Conservation (phyloP, 2,888 invertebrate species). For the Spisula subtruncata region DNA sequence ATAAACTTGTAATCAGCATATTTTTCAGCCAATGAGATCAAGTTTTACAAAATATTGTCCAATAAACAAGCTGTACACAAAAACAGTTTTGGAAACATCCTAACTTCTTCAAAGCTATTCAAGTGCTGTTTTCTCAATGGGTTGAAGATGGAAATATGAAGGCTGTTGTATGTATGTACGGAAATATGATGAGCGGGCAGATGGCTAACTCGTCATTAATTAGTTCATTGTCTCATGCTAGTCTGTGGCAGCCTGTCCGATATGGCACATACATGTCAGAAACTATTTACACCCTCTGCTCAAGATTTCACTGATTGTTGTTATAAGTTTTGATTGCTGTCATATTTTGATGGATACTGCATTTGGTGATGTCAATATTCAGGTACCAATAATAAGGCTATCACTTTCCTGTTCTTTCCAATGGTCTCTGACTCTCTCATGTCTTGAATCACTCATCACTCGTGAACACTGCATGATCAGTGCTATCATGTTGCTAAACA, state of each 20-base stretch:
- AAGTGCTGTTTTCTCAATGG: too few relatives aligned
- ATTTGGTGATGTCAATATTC: not conserved
- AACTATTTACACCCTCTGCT: not conserved
- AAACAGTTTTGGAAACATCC: too few relatives aligned
- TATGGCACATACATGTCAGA: constrained; percentile 13
- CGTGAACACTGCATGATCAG: constrained; percentile 13
- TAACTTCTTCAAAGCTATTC: too few relatives aligned
- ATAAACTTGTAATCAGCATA: too few relatives aligned
- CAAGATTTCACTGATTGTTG: constrained; percentile 8
- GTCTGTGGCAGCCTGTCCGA: not conserved
- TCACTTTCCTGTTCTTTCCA: not conserved
- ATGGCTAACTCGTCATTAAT: not conserved
- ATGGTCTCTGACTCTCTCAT: not conserved
- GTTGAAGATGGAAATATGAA: too few relatives aligned
- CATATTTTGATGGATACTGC: constrained; percentile 19
- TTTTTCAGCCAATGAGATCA: too few relatives aligned
- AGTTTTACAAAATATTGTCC: too few relatives aligned
- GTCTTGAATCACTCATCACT: not conserved
- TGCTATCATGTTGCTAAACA: constrained; percentile 35
- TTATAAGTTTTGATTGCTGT: constrained; percentile 17
- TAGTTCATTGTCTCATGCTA: not conserved
- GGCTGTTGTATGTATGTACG: not conserved
- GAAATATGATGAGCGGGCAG: not conserved
- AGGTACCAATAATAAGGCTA: not conserved
- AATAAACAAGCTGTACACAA: too few relatives aligned